Percentiles rank a stretch among this genome's conserved stretches.
Evolutionary conservation across 2,797 vertebrate species (phyloP).

Genomic region (Darevskia nairensis): DNA sequence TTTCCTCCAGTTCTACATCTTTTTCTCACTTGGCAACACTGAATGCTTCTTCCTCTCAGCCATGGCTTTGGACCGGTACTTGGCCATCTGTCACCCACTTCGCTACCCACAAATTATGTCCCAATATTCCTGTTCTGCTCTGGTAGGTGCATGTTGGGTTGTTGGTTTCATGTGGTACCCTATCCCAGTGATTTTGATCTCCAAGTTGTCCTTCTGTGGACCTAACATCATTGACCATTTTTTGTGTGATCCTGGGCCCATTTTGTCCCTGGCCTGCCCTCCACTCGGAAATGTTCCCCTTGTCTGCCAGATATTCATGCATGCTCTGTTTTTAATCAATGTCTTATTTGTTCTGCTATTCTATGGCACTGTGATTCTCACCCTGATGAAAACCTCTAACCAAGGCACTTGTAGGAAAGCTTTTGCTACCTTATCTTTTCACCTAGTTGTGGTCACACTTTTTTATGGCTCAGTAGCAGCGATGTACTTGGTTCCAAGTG

Average conservation of each 20-base stretch:
- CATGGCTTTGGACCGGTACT: conserved; percentile 67
- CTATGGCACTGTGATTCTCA: too few species aligned
- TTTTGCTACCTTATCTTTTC: background rate
- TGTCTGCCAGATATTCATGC: background rate
- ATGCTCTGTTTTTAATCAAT: background rate
- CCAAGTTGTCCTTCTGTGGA: conserved; percentile 62
- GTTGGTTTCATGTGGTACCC: background rate
- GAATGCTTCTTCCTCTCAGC: conserved; percentile 66
- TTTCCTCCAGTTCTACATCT: conserved; percentile 52
- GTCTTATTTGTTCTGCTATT: too few species aligned
- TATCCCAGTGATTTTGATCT: background rate
- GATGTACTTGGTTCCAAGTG: conserved; percentile 26
- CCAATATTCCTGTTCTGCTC: too few species aligned
- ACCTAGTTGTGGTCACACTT: background rate
- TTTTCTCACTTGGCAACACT: conserved; percentile 63
- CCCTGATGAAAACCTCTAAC: background rate
- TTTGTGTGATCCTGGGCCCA: conserved; percentile 52
- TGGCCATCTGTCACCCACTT: conserved; percentile 64
- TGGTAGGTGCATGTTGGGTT: conserved; percentile 58
- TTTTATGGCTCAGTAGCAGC: background rate
- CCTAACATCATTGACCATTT: conserved; percentile 65
- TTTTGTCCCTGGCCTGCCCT: background rate
- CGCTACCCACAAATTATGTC: conserved; percentile 32
- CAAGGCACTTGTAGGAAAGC: background rate
- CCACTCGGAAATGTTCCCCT: background rate